Percentiles rank a stretch among this genome's conserved stretches.
Conservation (phyloP, 1,140 invertebrate genomes). For the Pseudomyrmex dendroicus region DNA sequence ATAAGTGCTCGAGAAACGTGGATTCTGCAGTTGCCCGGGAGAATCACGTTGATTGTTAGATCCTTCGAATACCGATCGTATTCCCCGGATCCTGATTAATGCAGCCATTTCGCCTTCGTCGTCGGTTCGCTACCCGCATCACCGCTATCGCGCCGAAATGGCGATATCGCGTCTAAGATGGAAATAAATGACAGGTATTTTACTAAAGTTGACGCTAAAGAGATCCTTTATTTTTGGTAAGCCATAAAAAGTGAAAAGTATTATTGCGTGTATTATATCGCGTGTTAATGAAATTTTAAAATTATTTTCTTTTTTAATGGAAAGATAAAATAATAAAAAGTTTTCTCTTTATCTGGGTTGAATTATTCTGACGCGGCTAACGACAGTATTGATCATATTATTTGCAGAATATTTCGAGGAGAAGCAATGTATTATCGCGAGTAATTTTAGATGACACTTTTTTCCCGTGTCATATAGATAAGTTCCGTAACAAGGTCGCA, state of each 20-base stretch:
- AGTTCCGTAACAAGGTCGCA: slow-evolving; percentile 37
- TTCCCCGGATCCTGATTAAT: slow-evolving; percentile 42
- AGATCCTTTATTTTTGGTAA: background rate
- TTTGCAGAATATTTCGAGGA: background rate
- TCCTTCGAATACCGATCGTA: slow-evolving; percentile 50
- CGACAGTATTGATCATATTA: background rate
- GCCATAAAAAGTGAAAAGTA: background rate
- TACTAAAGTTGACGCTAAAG: background rate
- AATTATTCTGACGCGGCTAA: background rate
- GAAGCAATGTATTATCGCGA: slow-evolving; percentile 39
- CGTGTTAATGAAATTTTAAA: background rate
- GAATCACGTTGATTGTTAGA: slow-evolving; percentile 43
- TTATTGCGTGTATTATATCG: background rate
- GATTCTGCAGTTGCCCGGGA: slow-evolving; percentile 9
- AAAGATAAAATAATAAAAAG: background rate
- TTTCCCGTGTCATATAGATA: slow-evolving; percentile 10
- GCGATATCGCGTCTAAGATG: background rate
- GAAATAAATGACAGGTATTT: slow-evolving; percentile 18
- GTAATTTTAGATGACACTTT: slow-evolving; percentile 48
- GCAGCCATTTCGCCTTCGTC: slow-evolving; percentile 13
- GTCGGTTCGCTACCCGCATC: background rate
- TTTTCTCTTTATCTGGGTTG: too few species aligned
- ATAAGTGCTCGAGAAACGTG: slow-evolving; percentile 50
- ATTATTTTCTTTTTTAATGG: background rate
- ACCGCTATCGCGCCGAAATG: too few species aligned